A percentile compares a stretch with the other conserved stretches of the same genome.
phyloP scores from a whole-genome alignment of 92 coral and sea anemone genomes.

The Phenganax subtilis region DNA sequence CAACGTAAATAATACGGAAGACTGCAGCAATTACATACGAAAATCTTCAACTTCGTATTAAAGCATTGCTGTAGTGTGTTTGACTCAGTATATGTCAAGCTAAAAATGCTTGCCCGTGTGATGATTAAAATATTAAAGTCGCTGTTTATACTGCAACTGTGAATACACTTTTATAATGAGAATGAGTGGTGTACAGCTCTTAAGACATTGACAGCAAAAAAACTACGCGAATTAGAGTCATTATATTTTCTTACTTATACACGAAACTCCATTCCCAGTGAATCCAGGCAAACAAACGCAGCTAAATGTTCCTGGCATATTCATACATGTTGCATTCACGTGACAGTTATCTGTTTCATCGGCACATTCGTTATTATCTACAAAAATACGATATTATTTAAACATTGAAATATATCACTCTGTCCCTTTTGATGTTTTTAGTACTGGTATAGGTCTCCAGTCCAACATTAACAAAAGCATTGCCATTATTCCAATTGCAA shows the following conservation, averaged over 20 bases:
- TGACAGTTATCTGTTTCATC: constrained; percentile 56
- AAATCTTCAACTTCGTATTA: neutral
- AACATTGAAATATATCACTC: neutral
- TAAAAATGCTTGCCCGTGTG: too few species aligned
- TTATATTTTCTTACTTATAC: constrained; percentile 56
- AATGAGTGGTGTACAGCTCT: too few species aligned
- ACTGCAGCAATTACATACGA: neutral
- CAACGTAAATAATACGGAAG: neutral
- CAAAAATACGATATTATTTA: neutral
- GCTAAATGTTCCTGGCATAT: constrained; percentile 73
- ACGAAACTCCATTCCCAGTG: constrained; percentile 90
- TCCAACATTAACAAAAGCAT: neutral
- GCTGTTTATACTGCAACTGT: too few species aligned
- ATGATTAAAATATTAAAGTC: too few species aligned
- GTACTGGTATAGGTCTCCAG: neutral
- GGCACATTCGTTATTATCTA: constrained; percentile 23
- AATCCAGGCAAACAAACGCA: constrained; percentile 77
- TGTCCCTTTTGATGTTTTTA: neutral
- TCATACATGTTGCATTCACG: constrained; percentile 64
- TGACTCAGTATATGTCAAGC: too few species aligned
- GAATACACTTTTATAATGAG: too few species aligned
- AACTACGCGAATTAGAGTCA: too few species aligned
- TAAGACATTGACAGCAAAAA: too few species aligned
- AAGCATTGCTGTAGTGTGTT: neutral
- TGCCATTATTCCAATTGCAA: neutral